Conservation (phyloP, 1,140 invertebrate species). For the Trypoxylus dichotomus region DNA sequence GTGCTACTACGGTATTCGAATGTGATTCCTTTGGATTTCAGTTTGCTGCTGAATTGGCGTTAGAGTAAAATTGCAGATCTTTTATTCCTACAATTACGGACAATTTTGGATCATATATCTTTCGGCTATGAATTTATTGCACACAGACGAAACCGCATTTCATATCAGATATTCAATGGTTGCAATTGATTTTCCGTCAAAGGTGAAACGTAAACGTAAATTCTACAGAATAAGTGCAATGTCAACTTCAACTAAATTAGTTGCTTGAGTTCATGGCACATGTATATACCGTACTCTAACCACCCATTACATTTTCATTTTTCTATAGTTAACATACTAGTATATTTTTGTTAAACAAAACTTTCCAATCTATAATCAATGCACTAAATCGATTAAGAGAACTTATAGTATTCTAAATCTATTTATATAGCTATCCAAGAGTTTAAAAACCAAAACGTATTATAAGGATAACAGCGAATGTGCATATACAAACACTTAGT, state of each 20-base stretch:
- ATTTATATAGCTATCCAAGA: no score
- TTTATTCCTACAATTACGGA: neutral
- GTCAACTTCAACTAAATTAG: neutral
- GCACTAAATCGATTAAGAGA: no score
- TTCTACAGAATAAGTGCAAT: neutral
- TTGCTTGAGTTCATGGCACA: neutral
- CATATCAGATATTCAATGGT: neutral
- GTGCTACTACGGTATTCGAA: neutral
- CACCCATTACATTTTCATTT: no score
- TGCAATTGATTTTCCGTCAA: slow-evolving; percentile 2
- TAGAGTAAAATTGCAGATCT: neutral
- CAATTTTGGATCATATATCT: neutral
- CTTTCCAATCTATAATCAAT: no score
- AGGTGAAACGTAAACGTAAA: neutral
- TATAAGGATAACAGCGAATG: no score
- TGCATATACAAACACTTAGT: no score
- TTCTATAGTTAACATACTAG: no score
- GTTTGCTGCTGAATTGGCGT: neutral
- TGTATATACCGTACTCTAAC: no score
- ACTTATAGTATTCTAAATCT: no score
- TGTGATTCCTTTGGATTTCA: neutral
- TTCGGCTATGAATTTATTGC: slow-evolving; percentile 2
- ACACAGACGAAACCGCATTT: neutral
- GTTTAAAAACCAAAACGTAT: no score
- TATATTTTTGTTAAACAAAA: no score